Conservation (phyloP, 1,140 invertebrate genomes). For the Bombyx mandarina region DNA sequence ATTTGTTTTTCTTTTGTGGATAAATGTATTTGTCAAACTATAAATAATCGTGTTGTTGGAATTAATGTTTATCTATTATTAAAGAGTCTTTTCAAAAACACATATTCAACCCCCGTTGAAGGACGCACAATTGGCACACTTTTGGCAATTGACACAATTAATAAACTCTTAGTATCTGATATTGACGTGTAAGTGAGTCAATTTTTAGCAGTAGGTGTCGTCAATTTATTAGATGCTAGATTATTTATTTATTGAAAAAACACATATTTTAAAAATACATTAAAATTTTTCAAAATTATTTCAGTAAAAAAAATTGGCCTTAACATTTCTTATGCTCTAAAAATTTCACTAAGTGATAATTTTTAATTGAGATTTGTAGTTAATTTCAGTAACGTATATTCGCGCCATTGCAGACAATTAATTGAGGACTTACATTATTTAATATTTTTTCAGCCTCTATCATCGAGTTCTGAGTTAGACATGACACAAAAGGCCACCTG, state of each 20-base stretch:
- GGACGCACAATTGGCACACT: neutral
- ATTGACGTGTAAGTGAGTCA: neutral
- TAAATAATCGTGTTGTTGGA: neutral
- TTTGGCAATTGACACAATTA: neutral
- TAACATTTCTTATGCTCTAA: too few relatives aligned
- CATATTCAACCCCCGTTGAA: neutral
- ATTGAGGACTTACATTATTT: too few relatives aligned
- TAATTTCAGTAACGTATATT: too few relatives aligned
- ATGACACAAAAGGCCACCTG: too few relatives aligned
- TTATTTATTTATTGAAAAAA: neutral
- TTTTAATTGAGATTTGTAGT: too few relatives aligned
- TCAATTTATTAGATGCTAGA: constrained; percentile 3
- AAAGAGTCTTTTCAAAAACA: neutral
- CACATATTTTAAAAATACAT: too few relatives aligned
- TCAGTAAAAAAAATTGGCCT: too few relatives aligned
- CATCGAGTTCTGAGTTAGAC: too few relatives aligned
- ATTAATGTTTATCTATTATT: neutral
- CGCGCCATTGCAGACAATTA: too few relatives aligned
- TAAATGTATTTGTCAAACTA: neutral
- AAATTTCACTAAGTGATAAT: too few relatives aligned
- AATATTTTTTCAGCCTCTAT: too few relatives aligned
- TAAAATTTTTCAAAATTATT: too few relatives aligned
- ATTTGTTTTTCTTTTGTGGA: neutral
- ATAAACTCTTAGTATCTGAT: neutral
- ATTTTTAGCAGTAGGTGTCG: constrained; percentile 1